Base-by-base conservation (phyloP, 2,113 vertebrate genomes). In the Chinchilla lanigera region DNA sequence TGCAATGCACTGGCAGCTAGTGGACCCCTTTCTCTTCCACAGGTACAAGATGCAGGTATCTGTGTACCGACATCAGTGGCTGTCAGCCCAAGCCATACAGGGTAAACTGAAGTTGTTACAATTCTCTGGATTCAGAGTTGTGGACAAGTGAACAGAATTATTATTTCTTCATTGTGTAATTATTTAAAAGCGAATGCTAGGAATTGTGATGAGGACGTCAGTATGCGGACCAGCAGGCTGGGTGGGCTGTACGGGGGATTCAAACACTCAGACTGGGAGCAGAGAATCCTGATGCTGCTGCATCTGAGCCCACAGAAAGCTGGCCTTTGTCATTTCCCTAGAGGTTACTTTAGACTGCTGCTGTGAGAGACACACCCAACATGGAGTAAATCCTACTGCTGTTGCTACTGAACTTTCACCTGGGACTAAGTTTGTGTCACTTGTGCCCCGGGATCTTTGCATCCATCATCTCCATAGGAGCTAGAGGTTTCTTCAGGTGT, bases 111-210 rank as follows among this genome's bases (percentile, higher is more conserved):
- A 14, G 14, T 58, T 94, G 30, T 41, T 83, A 14, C 50, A 33
- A 17, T 54, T 50, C 61, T 94, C 19, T 63, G 52, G 85, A 77
- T 87, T 96, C 89, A 85, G 88, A 75, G 19, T 81, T 4, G 2
- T 69, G 67, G 67, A n/a, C 41, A 84, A 61, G 41, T 67, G 28
- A 38, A 80, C 1, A 47, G 60, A 75, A 82, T 94, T 41, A 52
- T 88, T 38, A 65, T 85, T 92, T 81, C 44, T 80, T 87, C 10
- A 22, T 56, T 41, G 5, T 9, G 24, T 41, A 69, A 63, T 81
- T 67, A 81, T 81, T 96, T 86, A 75, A 94, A 87, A 93, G 26
- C 60, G 50, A 60, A 75, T 73, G 30, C 8, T 90, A 73, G 80
- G 61, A 82, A 24, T 22, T 61, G 50, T 2, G 56, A n/a, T 81